Conservation (phyloP, 2,113 vertebrate genomes). For the Oreochromis aureus region DNA sequence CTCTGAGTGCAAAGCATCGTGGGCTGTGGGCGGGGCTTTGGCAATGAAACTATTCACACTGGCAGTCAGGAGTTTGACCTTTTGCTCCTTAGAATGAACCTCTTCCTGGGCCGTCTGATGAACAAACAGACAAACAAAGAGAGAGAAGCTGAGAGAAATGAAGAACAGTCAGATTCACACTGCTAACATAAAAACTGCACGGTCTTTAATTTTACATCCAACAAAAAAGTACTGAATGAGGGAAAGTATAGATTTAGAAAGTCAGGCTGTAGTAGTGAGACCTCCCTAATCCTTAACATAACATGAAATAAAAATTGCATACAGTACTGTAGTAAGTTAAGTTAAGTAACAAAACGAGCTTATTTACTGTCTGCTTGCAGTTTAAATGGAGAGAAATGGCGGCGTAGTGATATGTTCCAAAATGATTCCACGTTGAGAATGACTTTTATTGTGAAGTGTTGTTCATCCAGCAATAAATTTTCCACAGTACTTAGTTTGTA, state of each 20-base stretch:
- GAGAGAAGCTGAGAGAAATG: not conserved
- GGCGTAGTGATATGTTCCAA: not conserved
- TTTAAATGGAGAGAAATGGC: not conserved
- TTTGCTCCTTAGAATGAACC: slow-evolving; percentile 90
- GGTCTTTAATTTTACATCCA: rapidly evolving
- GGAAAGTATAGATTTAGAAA: not conserved
- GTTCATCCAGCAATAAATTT: not conserved
- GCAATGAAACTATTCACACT: slow-evolving; percentile 90
- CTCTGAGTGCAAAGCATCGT: slow-evolving; percentile 91
- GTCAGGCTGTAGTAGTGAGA: not conserved
- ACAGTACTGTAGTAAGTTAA: not conserved
- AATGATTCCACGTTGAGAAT: rapidly evolving
- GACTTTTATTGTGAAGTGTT: not conserved
- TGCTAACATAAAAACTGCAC: not conserved
- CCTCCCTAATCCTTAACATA: not conserved
- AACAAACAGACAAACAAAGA: not conserved
- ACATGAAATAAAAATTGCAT: not conserved
- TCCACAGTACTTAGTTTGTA: not conserved
- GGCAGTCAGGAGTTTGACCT: slow-evolving; percentile 92
- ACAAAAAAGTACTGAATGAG: rapidly evolving
- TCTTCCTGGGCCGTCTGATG: slow-evolving; percentile 92
- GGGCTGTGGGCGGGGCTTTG: slow-evolving; percentile 87
- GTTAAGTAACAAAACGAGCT: rapidly evolving
- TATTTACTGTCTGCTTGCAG: not conserved
- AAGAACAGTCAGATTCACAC: not conserved